Evolutionary conservation across 2,797 vertebrate genomes (phyloP).

Genomic region (Characodon lateralis): DNA sequence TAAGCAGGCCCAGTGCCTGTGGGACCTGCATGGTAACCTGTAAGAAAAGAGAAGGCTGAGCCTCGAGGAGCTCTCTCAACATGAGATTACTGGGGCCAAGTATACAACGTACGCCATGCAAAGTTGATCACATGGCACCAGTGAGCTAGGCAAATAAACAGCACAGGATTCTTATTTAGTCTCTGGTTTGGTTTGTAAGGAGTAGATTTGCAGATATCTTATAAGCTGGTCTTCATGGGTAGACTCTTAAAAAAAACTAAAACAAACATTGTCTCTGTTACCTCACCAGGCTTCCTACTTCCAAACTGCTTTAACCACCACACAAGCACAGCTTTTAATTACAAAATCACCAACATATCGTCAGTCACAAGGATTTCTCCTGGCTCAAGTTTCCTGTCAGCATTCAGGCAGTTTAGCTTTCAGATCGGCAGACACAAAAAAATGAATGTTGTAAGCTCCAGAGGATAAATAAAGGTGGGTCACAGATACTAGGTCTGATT

Average conservation of each 20-base stretch:
- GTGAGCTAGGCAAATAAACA: conserved; percentile 55
- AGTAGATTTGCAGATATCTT: conserved; percentile 4
- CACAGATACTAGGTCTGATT: conserved; percentile 24
- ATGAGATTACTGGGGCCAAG: conserved; percentile 48
- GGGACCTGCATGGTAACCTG: conserved; percentile 28
- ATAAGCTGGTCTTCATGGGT: not conserved
- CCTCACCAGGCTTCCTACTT: conserved; percentile 12
- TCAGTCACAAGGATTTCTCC: conserved; percentile 62
- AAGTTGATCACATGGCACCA: conserved; percentile 54
- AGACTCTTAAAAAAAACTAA: not conserved
- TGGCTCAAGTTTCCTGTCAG: conserved; percentile 36
- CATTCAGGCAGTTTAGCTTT: conserved; percentile 15
- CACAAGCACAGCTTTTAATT: conserved; percentile 53
- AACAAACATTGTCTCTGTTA: conserved; percentile 3
- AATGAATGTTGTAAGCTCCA: conserved; percentile 21
- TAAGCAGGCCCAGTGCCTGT: conserved; percentile 13
- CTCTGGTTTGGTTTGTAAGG: conserved; percentile 27
- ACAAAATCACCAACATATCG: conserved; percentile 61
- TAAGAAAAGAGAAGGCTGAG: conserved; percentile 27
- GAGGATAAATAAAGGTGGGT: conserved; percentile 34
- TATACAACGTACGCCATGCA: conserved; percentile 55
- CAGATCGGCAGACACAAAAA: conserved; percentile 14
- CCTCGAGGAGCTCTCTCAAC: conserved; percentile 49
- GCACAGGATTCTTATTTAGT: conserved; percentile 30
- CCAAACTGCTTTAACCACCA: conserved; percentile 12